Evolutionary conservation across 1,140 invertebrate species (phyloP).

Genomic region (Archegozetes longisetosus): DNA sequence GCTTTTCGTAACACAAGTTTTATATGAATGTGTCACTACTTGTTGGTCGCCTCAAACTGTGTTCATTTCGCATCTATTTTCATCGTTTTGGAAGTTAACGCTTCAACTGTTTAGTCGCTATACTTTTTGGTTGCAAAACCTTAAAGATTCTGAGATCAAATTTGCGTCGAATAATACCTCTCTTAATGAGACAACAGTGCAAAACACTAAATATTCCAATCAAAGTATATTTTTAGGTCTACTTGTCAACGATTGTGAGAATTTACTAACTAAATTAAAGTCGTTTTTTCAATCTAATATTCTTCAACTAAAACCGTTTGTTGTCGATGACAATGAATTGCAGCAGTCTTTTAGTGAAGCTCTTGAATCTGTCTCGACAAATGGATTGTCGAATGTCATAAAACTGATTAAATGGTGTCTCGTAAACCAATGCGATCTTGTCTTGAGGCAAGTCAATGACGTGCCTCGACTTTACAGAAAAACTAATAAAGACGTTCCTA

Average conservation of each 20-base stretch:
- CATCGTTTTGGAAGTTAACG: slow-evolving; percentile 70
- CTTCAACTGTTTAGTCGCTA: slow-evolving; percentile 62
- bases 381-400: neutral
- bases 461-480: slow-evolving; percentile 79
- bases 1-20: slow-evolving; percentile 33
- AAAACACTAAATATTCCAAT: neutral
- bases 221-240: neutral
- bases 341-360: neutral
- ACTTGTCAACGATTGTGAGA: neutral
- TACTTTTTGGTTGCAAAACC: slow-evolving; percentile 42
- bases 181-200: neutral
- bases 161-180: too few species aligned
- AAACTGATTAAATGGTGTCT: slow-evolving; percentile 2
- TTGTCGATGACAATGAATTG: neutral
- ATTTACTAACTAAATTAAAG: neutral
- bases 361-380: neutral
- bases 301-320: neutral
- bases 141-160: neutral
- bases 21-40: slow-evolving; percentile 35
- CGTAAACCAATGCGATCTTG: slow-evolving; percentile 20
- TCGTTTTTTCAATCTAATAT: neutral
- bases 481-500: slow-evolving; percentile 71
- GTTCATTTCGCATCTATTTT: slow-evolving; percentile 50
- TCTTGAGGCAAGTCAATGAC: slow-evolving; percentile 51
- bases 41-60: slow-evolving; percentile 53